phyloP scores from a whole-genome alignment of 2,888 invertebrate species.

The Notocelia uddmanniana region DNA sequence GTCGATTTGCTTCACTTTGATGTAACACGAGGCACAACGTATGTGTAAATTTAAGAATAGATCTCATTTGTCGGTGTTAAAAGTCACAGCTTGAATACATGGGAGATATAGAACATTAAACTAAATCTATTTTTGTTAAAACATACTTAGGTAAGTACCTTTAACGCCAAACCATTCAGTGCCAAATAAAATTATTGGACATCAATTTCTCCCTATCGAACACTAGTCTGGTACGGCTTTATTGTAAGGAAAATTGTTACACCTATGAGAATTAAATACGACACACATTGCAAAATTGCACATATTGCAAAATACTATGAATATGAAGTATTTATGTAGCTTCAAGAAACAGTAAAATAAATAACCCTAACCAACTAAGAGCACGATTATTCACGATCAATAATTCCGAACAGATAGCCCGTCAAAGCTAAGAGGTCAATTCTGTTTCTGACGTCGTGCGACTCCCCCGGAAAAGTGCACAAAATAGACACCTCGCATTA shows the following conservation, averaged over 20 bases:
- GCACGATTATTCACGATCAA: conserved; percentile 35
- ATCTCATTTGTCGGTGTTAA: conserved; percentile 22
- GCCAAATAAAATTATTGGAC: no score
- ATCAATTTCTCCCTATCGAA: no score
- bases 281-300: no score
- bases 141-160: no score
- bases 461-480: conserved; percentile 44
- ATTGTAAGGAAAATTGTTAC: not conserved
- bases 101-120: conserved; percentile 1
- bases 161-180: not conserved
- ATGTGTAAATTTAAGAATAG: not conserved
- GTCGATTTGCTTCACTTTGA: conserved; percentile 35
- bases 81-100: not conserved
- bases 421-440: conserved; percentile 49
- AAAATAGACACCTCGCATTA: conserved; percentile 48
- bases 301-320: not conserved
- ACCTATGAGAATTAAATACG: no score
- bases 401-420: conserved; percentile 31
- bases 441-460: conserved; percentile 51
- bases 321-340: not conserved
- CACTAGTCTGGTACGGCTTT: not conserved
- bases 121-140: not conserved
- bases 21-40: conserved; percentile 10
- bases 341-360: conserved; percentile 15
- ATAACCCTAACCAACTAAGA: conserved; percentile 24